A percentile compares a stretch with the other conserved stretches of the same genome.
These are phyloP conservation scores for Limnephilus rhombicus DNA, from an alignment of 2,888 invertebrate genomes.

Conservation along the genomic window DNA sequence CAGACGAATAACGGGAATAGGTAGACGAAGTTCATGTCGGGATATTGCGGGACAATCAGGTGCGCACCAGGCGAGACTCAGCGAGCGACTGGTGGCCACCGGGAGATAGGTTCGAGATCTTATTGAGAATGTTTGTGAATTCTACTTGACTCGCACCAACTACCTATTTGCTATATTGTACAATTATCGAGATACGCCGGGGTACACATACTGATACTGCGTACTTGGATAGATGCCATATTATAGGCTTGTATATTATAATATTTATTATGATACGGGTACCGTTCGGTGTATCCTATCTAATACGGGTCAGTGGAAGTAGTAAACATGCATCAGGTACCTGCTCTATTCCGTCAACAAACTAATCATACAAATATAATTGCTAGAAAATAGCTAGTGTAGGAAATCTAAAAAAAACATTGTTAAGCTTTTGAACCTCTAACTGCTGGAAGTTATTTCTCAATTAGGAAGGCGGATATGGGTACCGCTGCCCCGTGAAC, in stretches of 20 bases:
- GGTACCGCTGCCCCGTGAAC: too few relatives aligned
- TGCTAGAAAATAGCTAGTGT: background rate
- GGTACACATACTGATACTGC: background rate
- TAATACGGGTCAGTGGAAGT: conserved; percentile 23
- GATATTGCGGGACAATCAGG: background rate
- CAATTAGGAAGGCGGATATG: too few relatives aligned
- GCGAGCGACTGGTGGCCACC: conserved; percentile 58
- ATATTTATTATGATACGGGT: background rate
- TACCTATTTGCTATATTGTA: background rate
- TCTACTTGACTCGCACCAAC: conserved; percentile 19
- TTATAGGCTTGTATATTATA: background rate
- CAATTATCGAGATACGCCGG: background rate
- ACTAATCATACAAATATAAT: background rate
- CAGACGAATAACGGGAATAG: conserved; percentile 68
- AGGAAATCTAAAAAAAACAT: background rate
- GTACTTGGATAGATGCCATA: background rate
- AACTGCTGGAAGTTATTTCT: background rate
- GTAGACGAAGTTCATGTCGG: conserved; percentile 56
- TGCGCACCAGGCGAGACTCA: conserved; percentile 49
- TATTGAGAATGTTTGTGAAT: conserved; percentile 44
- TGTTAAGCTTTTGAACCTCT: background rate
- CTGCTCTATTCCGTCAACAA: background rate
- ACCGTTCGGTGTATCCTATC: conserved; percentile 28
- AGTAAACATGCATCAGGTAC: conserved; percentile 9
- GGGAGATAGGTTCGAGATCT: conserved; percentile 49